A percentile compares a stretch with the other conserved stretches of the same genome.
phyloP scores from a whole-genome alignment of 2,888 invertebrate genomes.

The Sycophila texana region DNA sequence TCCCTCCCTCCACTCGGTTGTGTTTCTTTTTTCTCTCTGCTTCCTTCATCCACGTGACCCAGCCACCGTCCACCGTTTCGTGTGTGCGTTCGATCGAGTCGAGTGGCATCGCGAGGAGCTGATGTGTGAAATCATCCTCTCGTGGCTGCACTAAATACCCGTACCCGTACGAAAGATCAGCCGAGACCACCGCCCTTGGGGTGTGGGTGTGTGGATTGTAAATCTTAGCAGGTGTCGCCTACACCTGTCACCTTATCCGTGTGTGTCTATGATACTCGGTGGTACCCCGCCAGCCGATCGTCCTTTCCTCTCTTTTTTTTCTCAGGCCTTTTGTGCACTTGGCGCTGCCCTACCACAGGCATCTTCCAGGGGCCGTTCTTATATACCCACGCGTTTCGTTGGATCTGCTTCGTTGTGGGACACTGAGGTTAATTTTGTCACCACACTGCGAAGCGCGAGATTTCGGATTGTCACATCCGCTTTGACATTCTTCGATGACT shows the following conservation, averaged over 20 bases:
- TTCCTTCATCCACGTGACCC: constrained; percentile 1
- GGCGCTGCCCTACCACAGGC: neutral
- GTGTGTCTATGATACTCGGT: constrained; percentile 34
- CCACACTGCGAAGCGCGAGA: neutral
- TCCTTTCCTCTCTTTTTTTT: neutral
- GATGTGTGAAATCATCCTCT: constrained; percentile 28
- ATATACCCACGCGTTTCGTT: neutral
- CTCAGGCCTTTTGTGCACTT: neutral
- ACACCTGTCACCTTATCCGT: constrained; percentile 63
- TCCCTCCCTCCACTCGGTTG: constrained; percentile 11
- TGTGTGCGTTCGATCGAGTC: constrained; percentile 10
- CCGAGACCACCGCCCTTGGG: neutral
- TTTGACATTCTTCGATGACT: constrained; percentile 39
- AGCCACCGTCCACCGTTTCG: neutral
- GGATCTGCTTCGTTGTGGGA: neutral
- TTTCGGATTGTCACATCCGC: constrained; percentile 35
- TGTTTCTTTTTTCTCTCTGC: constrained; percentile 13
- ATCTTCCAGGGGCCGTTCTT: neutral
- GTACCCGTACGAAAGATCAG: neutral
- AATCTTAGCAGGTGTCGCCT: constrained; percentile 67
- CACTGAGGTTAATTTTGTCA: constrained; percentile 11
- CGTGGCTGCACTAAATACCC: neutral
- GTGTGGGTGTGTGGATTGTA: constrained; percentile 59
- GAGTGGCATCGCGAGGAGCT: neutral
- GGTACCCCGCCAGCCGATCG: neutral